phyloP scores from a whole-genome alignment of 1,140 invertebrate genomes.

The Phortica variegata region DNA sequence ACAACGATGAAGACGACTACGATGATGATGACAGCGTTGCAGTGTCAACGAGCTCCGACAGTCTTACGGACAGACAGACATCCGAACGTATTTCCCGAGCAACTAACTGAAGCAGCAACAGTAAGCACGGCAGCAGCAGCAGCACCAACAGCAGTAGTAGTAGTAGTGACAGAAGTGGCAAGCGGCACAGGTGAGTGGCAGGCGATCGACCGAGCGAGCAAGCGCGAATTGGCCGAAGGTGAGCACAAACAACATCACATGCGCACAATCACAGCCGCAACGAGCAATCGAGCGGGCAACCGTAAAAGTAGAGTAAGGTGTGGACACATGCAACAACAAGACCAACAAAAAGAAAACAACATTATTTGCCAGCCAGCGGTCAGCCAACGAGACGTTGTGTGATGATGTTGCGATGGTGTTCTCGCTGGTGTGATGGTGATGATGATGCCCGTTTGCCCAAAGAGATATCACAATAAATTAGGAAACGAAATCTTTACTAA shows the following conservation, averaged over 20 bases:
- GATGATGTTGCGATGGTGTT: constrained; percentile 16
- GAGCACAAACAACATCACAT: constrained; percentile 55
- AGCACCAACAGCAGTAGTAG: constrained; percentile 26
- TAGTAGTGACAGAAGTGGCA: constrained; percentile 23
- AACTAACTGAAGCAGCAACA: not conserved
- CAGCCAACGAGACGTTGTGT: not conserved
- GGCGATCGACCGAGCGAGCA: constrained; percentile 41
- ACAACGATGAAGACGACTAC: not conserved
- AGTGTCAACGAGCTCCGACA: too few relatives aligned
- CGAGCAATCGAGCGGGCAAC: constrained; percentile 14
- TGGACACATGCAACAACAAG: constrained; percentile 10
- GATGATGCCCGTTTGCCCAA: constrained; percentile 41
- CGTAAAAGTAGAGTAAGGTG: constrained; percentile 17
- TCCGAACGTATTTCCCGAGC: too few relatives aligned
- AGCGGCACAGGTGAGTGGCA: constrained; percentile 20
- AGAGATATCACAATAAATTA: constrained; percentile 58
- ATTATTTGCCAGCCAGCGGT: too few relatives aligned
- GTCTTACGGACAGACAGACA: too few relatives aligned
- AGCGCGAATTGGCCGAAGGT: too few relatives aligned
- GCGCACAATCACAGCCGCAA: constrained; percentile 42
- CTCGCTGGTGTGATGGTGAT: constrained; percentile 13
- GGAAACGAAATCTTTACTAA: constrained; percentile 58
- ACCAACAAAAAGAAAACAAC: not conserved
- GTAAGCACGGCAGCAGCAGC: constrained; percentile 2
- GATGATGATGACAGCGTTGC: too few relatives aligned